These are phyloP conservation scores for Nansenia antarctica DNA, from an alignment of 2,113 vertebrate species.

Conservation along the genomic window DNA sequence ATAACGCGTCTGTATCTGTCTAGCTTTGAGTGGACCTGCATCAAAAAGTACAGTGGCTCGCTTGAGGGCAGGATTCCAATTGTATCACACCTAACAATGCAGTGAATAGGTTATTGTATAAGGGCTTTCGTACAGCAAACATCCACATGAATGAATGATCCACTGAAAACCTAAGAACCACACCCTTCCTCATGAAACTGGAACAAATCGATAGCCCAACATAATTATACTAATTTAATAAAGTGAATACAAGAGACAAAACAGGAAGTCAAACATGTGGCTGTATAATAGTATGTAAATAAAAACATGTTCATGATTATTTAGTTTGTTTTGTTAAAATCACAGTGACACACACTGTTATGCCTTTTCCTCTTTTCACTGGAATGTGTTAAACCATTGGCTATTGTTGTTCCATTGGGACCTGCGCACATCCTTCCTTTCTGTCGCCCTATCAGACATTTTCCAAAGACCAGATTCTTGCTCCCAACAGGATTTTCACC, in stretches of 20 bases:
- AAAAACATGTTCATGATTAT: too few relatives aligned
- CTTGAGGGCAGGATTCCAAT: conserved; percentile 39
- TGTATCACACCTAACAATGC: conserved; percentile 28
- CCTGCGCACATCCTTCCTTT: neutral
- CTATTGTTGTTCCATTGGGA: neutral
- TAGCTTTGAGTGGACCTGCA: conserved; percentile 10
- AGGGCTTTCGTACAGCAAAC: conserved; percentile 26
- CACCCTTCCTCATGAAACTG: conserved; percentile 45
- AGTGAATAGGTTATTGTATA: conserved; percentile 12
- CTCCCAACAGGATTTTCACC: neutral
- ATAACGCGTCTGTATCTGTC: neutral
- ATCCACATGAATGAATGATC: conserved; percentile 15
- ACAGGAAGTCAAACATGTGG: neutral
- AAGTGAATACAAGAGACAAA: neutral
- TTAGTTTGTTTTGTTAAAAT: neutral
- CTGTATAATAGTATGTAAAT: neutral
- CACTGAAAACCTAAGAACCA: conserved; percentile 13
- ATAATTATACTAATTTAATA: neutral
- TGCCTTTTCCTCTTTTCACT: neutral
- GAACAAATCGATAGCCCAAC: conserved; percentile 8
- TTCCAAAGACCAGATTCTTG: neutral
- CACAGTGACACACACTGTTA: neutral
- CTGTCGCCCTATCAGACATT: neutral
- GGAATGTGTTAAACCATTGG: neutral
- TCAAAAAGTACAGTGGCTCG: conserved; percentile 17